phyloP scores from a whole-genome alignment of 2,113 vertebrate species.

The Caranx ignobilis region DNA sequence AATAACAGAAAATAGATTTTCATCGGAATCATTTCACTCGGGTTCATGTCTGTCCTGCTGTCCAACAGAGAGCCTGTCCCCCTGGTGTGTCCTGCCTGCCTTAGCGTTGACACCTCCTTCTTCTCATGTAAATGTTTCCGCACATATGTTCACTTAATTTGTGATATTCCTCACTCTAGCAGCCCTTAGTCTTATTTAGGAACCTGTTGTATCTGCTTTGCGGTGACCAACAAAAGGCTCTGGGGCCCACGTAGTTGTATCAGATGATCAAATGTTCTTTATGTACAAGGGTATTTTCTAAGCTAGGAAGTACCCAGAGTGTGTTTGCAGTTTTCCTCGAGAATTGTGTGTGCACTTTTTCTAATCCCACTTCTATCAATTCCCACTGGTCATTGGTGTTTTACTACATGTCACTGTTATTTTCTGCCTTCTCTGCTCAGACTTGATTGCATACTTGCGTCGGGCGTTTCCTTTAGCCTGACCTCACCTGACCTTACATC shows the following conservation, averaged over 20 bases:
- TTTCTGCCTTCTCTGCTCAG: neutral
- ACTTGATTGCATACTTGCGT: constrained; percentile 4
- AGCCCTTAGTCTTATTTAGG: neutral
- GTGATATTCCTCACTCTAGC: neutral
- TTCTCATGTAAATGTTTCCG: neutral
- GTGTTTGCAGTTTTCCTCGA: constrained; percentile 8
- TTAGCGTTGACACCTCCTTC: neutral
- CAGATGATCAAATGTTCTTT: neutral
- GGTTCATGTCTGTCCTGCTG: neutral
- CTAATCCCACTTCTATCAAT: neutral
- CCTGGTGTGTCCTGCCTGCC: neutral
- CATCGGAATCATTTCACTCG: too few relatives aligned
- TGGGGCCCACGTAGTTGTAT: neutral
- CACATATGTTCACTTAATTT: neutral
- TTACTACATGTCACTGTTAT: neutral
- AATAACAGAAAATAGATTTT: neutral
- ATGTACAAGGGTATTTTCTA: constrained; percentile 19
- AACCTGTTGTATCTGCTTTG: constrained; percentile 1
- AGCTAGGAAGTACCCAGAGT: constrained; percentile 1
- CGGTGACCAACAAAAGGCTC: neutral
- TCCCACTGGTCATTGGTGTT: neutral
- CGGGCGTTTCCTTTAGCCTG: constrained; percentile 16
- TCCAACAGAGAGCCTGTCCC: constrained; percentile 2
- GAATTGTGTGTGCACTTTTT: neutral
- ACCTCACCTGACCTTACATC: constrained; percentile 1